Base-by-base conservation (phyloP, 2,113 vertebrate genomes). In the Cavia aperea region DNA sequence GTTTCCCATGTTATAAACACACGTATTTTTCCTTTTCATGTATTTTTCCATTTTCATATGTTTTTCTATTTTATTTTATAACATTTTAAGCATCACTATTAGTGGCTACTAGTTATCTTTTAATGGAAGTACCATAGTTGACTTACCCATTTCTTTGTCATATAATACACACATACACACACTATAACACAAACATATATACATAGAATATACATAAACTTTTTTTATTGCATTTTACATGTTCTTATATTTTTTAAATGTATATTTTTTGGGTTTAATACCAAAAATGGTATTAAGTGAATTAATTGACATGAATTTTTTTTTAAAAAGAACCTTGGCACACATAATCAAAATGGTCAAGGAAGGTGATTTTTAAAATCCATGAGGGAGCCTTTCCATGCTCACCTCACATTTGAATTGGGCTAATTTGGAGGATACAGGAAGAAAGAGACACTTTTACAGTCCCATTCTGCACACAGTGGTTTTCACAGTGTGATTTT, bases 41-140 rank as follows among this genome's bases (percentile, higher is more conserved):
- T 29, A n/a, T 65, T 81, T 58, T 58, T 19, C 56, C 16, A 58
- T 72, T 81, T 68, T 62, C 15, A 73, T 7, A 33, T 29, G 31
- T 65, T 81, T 84, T 89, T 63, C 13, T 43, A 26, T 63, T 92
- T 81, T 82, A 19, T 92, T 84, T 79, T 43, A 65, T n/a, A 92
- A 16, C 12, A 66, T 72, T 93, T 5, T 36, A 81, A 60, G 6
- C 7, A 60, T 88, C 4, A 77, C 81, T 81, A 89, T 81, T 82
- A 49, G 24, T 86, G 56, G 16, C 60, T 91, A 39, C 6, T 77
- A 29, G 12, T 66, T 92, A 39, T 13, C 26, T 63, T 63, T 72
- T n/a, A 78, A 23, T 82, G 4, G 58, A 51, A 70, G 11, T 88
- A 18, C 10, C 16, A 73, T n/a, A 4, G 24, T 51, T 63, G 83